These are phyloP conservation scores for Chlamydotis undulata DNA, from an alignment of 2,113 vertebrate species.

Conservation along the genomic window DNA sequence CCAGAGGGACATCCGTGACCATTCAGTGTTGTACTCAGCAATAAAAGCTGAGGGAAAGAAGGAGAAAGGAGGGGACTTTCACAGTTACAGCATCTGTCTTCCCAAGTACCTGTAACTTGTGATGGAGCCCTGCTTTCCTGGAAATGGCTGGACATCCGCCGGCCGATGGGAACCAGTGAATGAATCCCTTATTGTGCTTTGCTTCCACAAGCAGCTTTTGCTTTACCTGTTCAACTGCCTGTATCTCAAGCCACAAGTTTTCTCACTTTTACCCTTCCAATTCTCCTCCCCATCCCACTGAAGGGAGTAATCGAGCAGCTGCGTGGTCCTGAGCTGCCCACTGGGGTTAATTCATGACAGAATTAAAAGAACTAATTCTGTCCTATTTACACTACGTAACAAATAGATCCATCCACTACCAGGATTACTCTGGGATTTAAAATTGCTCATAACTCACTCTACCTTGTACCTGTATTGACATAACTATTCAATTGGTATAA, in stretches of 20 bases:
- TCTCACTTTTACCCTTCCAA: not conserved
- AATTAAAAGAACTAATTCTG: not conserved
- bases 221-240: not conserved
- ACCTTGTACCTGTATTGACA: not conserved
- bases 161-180: accelerated
- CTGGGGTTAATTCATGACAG: not conserved
- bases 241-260: not conserved
- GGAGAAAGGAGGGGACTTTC: accelerated
- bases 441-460: not conserved
- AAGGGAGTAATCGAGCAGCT: accelerated
- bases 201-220: not conserved
- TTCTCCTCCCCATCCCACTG: not conserved
- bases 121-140: not conserved
- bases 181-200: not conserved
- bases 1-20: not conserved
- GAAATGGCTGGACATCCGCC: not conserved
- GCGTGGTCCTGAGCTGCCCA: not conserved
- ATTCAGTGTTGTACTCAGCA: not conserved
- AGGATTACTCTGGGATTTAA: not conserved
- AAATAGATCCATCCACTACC: not conserved
- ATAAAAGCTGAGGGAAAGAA: not conserved
- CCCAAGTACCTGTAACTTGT: accelerated
- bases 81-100: accelerated
- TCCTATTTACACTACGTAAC: not conserved
- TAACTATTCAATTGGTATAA: not conserved